phyloP scores from a whole-genome alignment of 1,140 invertebrate genomes.

The Heliothis subflexa region DNA sequence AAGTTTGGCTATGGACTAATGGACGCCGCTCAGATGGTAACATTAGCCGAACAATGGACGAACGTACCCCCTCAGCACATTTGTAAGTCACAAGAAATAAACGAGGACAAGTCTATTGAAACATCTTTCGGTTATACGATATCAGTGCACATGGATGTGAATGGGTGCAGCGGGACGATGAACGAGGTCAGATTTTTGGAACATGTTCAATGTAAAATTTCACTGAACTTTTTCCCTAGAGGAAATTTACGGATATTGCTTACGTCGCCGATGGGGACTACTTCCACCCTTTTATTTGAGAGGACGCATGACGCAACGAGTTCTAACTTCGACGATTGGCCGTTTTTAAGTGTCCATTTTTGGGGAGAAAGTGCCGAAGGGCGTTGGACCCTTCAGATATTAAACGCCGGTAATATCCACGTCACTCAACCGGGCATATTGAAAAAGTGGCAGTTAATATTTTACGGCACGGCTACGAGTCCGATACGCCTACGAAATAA shows the following conservation, averaged over 20 bases:
- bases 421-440: conserved; percentile 94
- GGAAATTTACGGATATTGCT: conserved; percentile 94
- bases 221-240: conserved; percentile 94
- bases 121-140: conserved; percentile 90
- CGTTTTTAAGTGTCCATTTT: conserved; percentile 98
- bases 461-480: conserved; percentile 95
- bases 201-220: conserved; percentile 97
- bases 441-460: conserved; percentile 96
- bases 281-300: conserved; percentile 94
- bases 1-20: conserved; percentile 99
- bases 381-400: conserved; percentile 96
- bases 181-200: conserved; percentile 96
- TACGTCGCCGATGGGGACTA: conserved; percentile 95
- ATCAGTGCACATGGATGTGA: conserved; percentile 93
- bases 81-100: conserved; percentile 95
- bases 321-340: conserved; percentile 98
- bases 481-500: conserved; percentile 89
- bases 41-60: conserved; percentile 96
- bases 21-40: conserved; percentile 97
- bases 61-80: conserved; percentile 97
- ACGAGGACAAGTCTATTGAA: conserved; percentile 93
- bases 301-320: conserved; percentile 94
- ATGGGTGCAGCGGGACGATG: conserved; percentile 93
- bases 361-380: conserved; percentile 98
- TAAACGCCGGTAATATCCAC: conserved; percentile 93